Evolutionary conservation across 2,888 invertebrate genomes (phyloP).

Genomic region (Parnassius mnemosyne): DNA sequence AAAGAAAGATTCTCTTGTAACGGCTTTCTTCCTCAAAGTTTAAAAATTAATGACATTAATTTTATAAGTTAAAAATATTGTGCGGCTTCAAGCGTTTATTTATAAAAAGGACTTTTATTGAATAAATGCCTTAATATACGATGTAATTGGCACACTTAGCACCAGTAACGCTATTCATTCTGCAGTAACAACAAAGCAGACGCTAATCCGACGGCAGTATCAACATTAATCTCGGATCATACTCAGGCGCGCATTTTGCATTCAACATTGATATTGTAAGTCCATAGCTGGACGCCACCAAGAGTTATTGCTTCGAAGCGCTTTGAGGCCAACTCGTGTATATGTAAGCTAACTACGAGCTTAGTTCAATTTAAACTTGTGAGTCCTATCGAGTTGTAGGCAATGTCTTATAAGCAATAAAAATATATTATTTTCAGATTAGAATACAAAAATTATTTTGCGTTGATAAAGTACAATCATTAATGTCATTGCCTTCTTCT

Average conservation of each 20-base stretch:
- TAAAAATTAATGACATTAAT: too few relatives aligned
- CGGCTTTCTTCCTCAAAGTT: too few relatives aligned
- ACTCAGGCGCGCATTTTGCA: slow-evolving; percentile 7
- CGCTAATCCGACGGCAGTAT: slow-evolving; percentile 14
- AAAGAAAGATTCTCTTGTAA: too few relatives aligned
- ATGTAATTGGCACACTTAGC: slow-evolving; percentile 3
- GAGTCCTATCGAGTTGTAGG: slow-evolving; percentile 12
- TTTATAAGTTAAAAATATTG: too few relatives aligned
- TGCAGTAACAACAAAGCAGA: slow-evolving; percentile 14
- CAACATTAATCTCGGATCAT: slow-evolving; percentile 17
- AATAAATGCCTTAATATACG: too few relatives aligned
- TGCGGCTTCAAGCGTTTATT: too few relatives aligned
- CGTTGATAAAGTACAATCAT: background rate
- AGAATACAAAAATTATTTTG: background rate
- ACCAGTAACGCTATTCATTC: slow-evolving; percentile 5
- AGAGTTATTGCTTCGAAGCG: slow-evolving; percentile 16
- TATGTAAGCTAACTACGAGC: slow-evolving; percentile 3
- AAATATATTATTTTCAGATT: background rate
- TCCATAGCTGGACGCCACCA: slow-evolving; percentile 1
- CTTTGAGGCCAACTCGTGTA: background rate
- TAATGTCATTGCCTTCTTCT: background rate
- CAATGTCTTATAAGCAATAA: background rate
- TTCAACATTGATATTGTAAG: slow-evolving; percentile 5
- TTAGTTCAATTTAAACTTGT: slow-evolving; percentile 2
- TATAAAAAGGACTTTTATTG: too few relatives aligned